phyloP scores from a whole-genome alignment of 1,140 invertebrate genomes.

The Brachionus asplanchnoidis region DNA sequence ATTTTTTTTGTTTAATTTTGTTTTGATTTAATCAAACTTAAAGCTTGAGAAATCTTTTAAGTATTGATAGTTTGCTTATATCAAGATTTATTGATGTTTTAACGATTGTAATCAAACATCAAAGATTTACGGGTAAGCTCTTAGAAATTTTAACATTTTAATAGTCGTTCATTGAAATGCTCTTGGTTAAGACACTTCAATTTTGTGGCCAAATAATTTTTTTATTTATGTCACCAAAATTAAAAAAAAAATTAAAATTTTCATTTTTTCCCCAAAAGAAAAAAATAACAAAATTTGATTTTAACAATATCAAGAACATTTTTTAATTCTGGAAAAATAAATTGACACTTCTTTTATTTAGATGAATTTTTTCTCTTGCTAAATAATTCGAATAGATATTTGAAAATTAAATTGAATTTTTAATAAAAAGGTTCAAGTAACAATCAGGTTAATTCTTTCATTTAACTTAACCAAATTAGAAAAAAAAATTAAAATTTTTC shows the following conservation, averaged over 20 bases:
- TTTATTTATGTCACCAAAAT: background rate
- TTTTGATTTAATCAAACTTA: background rate
- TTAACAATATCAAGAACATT: too few species aligned
- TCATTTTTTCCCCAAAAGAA: background rate
- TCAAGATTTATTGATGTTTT: constrained; percentile 4
- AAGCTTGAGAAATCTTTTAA: background rate
- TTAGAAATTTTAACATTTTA: background rate
- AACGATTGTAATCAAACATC: background rate
- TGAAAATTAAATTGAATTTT: too few species aligned
- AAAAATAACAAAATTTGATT: too few species aligned
- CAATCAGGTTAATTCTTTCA: background rate
- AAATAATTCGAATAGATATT: too few species aligned
- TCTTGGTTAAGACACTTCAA: background rate
- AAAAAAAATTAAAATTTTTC: background rate
- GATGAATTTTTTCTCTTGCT: too few species aligned
- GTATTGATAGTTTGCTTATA: background rate
- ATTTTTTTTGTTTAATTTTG: background rate
- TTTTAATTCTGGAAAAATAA: too few species aligned
- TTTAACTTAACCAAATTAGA: background rate
- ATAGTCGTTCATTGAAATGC: background rate
- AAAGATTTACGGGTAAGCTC: background rate
- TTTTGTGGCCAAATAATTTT: background rate
- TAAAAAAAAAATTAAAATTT: background rate
- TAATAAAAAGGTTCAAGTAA: background rate
- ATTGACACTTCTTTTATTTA: too few species aligned